Conservation (phyloP, 1,140 invertebrate species). For the Drosophila ironensis region DNA sequence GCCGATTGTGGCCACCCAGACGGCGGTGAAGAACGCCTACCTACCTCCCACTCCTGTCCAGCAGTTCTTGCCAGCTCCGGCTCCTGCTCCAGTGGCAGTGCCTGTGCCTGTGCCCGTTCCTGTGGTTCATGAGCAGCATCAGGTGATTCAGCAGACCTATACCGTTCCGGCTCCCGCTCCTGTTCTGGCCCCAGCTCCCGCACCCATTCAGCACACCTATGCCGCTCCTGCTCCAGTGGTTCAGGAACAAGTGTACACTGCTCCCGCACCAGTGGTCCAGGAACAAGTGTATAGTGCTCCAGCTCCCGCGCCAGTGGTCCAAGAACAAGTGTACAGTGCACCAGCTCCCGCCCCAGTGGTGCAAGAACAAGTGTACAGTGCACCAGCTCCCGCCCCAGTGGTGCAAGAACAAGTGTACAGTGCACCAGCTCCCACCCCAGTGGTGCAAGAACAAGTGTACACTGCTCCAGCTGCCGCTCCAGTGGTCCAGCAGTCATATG, state of each 20-base stretch:
- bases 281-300: background rate
- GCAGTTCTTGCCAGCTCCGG: slow-evolving; percentile 43
- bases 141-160: background rate
- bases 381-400: slow-evolving; percentile 10
- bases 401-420: slow-evolving; percentile 15
- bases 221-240: slow-evolving; percentile 6
- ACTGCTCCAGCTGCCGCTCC: slow-evolving; percentile 9
- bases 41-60: slow-evolving; percentile 40
- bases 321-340: background rate
- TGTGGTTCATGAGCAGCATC: background rate
- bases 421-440: slow-evolving; percentile 15
- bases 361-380: background rate
- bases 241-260: background rate
- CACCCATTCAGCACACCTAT: background rate
- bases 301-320: background rate
- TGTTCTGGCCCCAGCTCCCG: too few species aligned
- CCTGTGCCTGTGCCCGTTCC: background rate
- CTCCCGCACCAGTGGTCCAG: background rate
- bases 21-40: slow-evolving; percentile 36
- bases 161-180: background rate
- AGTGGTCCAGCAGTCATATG: slow-evolving; percentile 1
- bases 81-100: slow-evolving; percentile 17
- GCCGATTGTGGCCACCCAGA: slow-evolving; percentile 39
- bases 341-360: background rate
- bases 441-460: background rate